Conservation (phyloP, 2,888 invertebrate genomes). For the Nemurella pictetii region DNA sequence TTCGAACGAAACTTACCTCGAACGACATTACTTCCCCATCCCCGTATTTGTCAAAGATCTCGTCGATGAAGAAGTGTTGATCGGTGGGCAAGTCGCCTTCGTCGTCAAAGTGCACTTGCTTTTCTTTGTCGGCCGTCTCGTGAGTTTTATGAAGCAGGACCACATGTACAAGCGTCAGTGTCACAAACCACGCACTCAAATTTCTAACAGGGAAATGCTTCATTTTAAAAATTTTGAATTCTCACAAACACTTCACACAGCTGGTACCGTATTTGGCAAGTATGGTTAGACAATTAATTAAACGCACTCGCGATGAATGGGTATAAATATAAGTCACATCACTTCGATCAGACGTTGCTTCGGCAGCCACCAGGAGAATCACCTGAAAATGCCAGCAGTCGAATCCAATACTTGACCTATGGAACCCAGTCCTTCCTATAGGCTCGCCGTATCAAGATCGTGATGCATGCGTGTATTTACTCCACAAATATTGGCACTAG, state of each 20-base stretch:
- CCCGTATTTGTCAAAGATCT: slow-evolving; percentile 62
- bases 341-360: no score
- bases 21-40: slow-evolving; percentile 60
- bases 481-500: background rate
- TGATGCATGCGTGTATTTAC: background rate
- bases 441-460: background rate
- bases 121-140: background rate
- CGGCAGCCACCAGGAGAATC: no score
- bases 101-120: background rate
- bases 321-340: no score
- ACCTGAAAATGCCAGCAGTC: no score
- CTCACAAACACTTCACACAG: no score
- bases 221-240: background rate
- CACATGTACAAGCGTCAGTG: background rate
- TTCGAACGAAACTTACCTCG: no score
- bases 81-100: background rate
- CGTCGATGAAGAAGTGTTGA: slow-evolving; percentile 56
- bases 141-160: background rate
- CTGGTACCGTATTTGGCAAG: no score
- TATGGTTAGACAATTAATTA: no score
- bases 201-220: background rate
- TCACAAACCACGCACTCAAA: background rate
- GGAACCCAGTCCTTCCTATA: background rate
- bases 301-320: no score
- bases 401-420: background rate